A percentile compares a stretch with the other conserved stretches of the same genome.
Conservation (phyloP, 2,888 invertebrate species). For the Meiosimyza decipiens region DNA sequence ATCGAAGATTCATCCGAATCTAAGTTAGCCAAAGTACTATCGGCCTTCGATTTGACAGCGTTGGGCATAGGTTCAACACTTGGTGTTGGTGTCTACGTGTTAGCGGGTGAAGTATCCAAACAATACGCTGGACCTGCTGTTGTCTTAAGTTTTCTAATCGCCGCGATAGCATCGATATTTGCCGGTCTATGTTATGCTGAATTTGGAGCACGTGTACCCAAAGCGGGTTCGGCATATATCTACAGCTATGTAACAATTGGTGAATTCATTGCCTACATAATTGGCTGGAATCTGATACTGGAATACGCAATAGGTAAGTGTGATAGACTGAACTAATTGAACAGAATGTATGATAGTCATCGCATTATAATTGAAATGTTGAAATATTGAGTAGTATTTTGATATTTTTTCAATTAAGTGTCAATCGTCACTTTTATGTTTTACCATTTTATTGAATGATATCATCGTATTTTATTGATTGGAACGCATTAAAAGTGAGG, state of each 20-base stretch:
- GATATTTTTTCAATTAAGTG: too few species aligned
- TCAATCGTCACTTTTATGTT: too few species aligned
- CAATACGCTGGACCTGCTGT: conserved; percentile 87
- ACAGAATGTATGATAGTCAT: not conserved
- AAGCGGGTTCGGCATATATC: conserved; percentile 91
- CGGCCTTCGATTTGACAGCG: conserved; percentile 84
- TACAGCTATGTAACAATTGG: conserved; percentile 95
- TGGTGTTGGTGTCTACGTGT: conserved; percentile 91
- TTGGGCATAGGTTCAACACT: conserved; percentile 85
- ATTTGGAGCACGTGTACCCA: conserved; percentile 89
- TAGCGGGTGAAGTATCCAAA: conserved; percentile 87
- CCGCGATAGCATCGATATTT: conserved; percentile 89
- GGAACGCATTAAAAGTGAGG: too few species aligned
- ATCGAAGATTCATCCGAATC: conserved; percentile 64
- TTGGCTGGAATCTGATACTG: conserved; percentile 93
- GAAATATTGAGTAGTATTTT: too few species aligned
- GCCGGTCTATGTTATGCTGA: conserved; percentile 93
- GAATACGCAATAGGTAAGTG: conserved; percentile 85
- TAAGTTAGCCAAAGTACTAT: conserved; percentile 78
- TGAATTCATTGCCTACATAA: conserved; percentile 89
- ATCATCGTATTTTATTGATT: too few species aligned
- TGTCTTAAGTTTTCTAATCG: conserved; percentile 86
- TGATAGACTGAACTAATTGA: not conserved
- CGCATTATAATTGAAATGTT: too few species aligned
- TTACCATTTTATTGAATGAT: too few species aligned